phyloP scores from a whole-genome alignment of 2,113 vertebrate species.

The Calidris pygmaea region DNA sequence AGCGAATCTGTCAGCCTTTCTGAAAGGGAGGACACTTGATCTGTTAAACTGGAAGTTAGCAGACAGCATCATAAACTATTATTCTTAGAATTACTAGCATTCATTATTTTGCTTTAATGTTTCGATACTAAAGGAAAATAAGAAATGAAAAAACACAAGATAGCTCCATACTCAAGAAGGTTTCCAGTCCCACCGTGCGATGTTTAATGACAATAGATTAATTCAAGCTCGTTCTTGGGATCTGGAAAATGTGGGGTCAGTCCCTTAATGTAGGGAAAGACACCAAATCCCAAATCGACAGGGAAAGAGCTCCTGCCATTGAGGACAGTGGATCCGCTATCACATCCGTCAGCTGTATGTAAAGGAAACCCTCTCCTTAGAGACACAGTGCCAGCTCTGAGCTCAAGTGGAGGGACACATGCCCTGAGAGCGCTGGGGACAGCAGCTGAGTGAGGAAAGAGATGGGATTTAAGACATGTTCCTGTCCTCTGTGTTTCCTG shows the following conservation, averaged over 20 bases:
- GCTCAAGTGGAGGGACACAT: not conserved
- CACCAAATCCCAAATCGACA: not conserved
- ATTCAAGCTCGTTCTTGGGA: not conserved
- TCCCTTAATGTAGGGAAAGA: not conserved
- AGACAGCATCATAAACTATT: not conserved
- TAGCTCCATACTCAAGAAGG: not conserved
- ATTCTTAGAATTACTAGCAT: not conserved
- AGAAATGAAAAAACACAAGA: not conserved
- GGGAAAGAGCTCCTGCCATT: not conserved
- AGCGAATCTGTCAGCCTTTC: not conserved
- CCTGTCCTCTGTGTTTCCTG: not conserved
- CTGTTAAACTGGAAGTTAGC: not conserved
- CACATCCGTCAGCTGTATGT: not conserved
- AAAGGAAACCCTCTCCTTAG: not conserved
- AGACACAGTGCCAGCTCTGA: not conserved
- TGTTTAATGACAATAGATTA: not conserved
- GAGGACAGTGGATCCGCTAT: not conserved
- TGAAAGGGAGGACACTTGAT: not conserved
- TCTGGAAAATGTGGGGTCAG: not conserved
- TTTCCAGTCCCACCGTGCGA: not conserved
- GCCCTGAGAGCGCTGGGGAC: accelerated
- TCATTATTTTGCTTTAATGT: not conserved
- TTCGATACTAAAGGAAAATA: not conserved
- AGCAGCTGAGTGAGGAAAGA: not conserved
- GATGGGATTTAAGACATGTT: not conserved